Conservation (phyloP, 2,113 vertebrate genomes). For the Syngnathus floridae region DNA sequence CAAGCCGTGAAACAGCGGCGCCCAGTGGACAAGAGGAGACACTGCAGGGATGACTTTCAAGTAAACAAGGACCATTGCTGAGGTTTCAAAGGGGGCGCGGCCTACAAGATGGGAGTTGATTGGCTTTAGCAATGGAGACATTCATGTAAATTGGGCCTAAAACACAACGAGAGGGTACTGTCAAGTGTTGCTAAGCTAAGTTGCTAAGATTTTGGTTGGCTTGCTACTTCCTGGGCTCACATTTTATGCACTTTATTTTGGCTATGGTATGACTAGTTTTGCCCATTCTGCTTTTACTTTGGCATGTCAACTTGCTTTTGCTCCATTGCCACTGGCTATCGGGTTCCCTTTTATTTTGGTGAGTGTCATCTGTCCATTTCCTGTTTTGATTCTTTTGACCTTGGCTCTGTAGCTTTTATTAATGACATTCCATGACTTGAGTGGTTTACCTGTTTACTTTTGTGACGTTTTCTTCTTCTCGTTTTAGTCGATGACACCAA, state of each 20-base stretch:
- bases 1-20: conserved; percentile 42
- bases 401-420: neutral
- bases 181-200: neutral
- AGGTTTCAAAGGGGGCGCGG: neutral
- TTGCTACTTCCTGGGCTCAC: neutral
- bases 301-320: too few relatives aligned
- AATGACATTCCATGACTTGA: too few relatives aligned
- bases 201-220: neutral
- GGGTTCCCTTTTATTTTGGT: neutral
- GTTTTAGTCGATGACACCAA: too few relatives aligned
- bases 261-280: too few relatives aligned
- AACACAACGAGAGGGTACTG: neutral
- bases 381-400: neutral
- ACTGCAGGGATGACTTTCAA: conserved; percentile 50
- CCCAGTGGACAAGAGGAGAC: conserved; percentile 35
- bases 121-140: neutral
- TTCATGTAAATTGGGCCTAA: neutral
- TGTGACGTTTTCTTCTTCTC: too few relatives aligned
- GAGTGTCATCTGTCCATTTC: neutral
- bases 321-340: too few relatives aligned
- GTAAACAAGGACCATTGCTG: conserved; percentile 59
- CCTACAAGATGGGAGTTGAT: too few relatives aligned
- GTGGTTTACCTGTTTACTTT: too few relatives aligned
- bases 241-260: neutral
- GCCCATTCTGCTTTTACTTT: too few relatives aligned